Evolutionary conservation across 2,797 vertebrate genomes (phyloP), one percentile per base, ranked within the genome.

Genomic region (Muraenolepis orangiensis): DNA sequence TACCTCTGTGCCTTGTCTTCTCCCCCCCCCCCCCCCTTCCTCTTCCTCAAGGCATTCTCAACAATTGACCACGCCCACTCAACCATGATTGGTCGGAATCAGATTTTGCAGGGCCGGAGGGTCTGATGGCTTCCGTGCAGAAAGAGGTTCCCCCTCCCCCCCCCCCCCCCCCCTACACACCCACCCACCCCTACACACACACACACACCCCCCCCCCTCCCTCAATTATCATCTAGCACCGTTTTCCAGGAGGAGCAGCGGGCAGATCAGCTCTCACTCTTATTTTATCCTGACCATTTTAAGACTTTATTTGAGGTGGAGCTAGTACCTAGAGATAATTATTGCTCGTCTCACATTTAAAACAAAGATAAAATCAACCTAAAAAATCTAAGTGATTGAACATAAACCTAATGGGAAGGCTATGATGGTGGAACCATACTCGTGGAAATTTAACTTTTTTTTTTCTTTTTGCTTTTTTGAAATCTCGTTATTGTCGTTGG

Each of bases 401-500:
- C n/a, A n/a, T n/a, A 73, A 87, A 81, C 75, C 73, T 70, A 72
- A 85, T 78, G 76, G 78, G 82, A 90, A 81, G 81, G 84, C 85
- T 90, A 89, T 88, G 84, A 76, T 89, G 87, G 79, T 87, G 77
- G 75, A 84, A 80, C 82, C 85, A 78, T 86, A 80, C 72, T 14
- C 81, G 87, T 86, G 72, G 87, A 77, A 86, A 91, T 88, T 89
- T 81, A 84, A 84, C 69, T 77, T 88, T 73, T 91, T 90, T 89
- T 78, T 89, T 87, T 68, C 66, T 66, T 42, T 46, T 69, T 69
- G 87, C 57, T 76, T 66, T 74, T 68, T 36, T 26, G 83, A 84
- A 89, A 85, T 92, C 78, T 91, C 89, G 86, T 87, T 89, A 87
- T 90, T 88, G 90, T 92, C 89, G 92, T 92, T 91, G 92, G 92